Conservation (phyloP, 2,113 vertebrate genomes). For the Hucho hucho region DNA sequence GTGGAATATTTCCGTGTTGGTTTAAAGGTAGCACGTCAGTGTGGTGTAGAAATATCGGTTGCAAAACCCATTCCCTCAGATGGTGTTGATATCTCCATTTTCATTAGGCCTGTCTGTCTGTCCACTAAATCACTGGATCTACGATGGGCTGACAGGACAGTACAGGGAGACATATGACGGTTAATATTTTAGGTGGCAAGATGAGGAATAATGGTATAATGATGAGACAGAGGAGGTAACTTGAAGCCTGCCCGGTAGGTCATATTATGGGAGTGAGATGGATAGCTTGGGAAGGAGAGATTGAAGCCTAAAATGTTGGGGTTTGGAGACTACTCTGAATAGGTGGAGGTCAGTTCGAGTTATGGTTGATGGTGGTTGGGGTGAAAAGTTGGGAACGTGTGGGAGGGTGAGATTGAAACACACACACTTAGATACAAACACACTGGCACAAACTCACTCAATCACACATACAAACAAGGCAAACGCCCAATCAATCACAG, state of each 20-base stretch:
- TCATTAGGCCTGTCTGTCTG: slow-evolving; percentile 24
- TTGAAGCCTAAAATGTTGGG: slow-evolving; percentile 52
- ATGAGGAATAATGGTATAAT: slow-evolving; percentile 61
- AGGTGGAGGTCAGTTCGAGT: slow-evolving; percentile 65
- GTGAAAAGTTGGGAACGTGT: slow-evolving; percentile 33
- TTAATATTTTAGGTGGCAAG: slow-evolving; percentile 66
- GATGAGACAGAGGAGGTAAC: slow-evolving; percentile 69
- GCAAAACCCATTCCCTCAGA: slow-evolving; percentile 57
- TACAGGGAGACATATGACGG: slow-evolving; percentile 45
- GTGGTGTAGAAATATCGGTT: slow-evolving; percentile 62
- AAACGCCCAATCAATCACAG: slow-evolving; percentile 40
- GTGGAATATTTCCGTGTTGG: slow-evolving; percentile 24
- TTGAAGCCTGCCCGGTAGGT: slow-evolving; percentile 60
- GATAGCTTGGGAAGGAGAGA: slow-evolving; percentile 61
- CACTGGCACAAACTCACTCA: slow-evolving; percentile 39
- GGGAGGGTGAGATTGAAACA: slow-evolving; percentile 29
- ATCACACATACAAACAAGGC: slow-evolving; percentile 25
- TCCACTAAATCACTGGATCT: slow-evolving; percentile 50
- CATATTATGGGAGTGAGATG: slow-evolving; percentile 59
- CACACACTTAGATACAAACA: slow-evolving; percentile 31
- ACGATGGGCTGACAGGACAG: slow-evolving; percentile 27
- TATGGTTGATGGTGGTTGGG: slow-evolving; percentile 59
- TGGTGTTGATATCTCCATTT: slow-evolving; percentile 21
- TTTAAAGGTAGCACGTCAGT: slow-evolving; percentile 39
- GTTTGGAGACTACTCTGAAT: slow-evolving; percentile 47